Percentiles rank a stretch among this genome's conserved stretches.
These are phyloP conservation scores for Meliscaeva auricollis DNA, from an alignment of 2,888 invertebrate genomes.

Conservation along the genomic window DNA sequence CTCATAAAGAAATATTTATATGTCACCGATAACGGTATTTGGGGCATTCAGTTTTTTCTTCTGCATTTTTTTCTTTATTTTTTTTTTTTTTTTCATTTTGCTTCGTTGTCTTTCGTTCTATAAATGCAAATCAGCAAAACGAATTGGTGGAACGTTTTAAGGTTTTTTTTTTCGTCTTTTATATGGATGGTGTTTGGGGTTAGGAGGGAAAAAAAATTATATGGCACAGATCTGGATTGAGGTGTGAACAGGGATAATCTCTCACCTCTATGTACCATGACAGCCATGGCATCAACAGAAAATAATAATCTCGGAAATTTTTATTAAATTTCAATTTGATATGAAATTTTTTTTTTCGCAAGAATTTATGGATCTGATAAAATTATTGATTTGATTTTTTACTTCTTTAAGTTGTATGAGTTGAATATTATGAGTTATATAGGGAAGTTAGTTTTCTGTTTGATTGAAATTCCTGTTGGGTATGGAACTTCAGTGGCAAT, in stretches of 20 bases:
- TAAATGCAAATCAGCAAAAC: constrained; percentile 49
- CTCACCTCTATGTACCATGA: background rate
- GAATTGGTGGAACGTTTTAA: constrained; percentile 24
- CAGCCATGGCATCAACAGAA: constrained; percentile 5
- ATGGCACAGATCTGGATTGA: constrained; percentile 19
- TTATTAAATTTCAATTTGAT: constrained; percentile 72
- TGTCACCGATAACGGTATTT: constrained; percentile 43
- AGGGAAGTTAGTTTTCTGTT: too few relatives aligned
- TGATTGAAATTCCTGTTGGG: too few relatives aligned
- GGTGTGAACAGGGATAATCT: constrained; percentile 45
- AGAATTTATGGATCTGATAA: constrained; percentile 46
- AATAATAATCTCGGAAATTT: constrained; percentile 51
- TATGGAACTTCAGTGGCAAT: too few relatives aligned
- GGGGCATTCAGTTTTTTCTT: constrained; percentile 38
- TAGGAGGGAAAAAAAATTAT: constrained; percentile 17
- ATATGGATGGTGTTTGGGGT: background rate
- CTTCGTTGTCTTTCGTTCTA: constrained; percentile 15
- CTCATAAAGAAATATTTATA: background rate
- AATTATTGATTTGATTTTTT: too few relatives aligned
- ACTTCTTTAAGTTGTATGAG: too few relatives aligned
- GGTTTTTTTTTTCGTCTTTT: background rate
- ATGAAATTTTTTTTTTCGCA: constrained; percentile 58
- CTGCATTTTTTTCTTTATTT: too few relatives aligned
- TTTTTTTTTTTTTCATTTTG: background rate
- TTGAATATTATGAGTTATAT: too few relatives aligned